Evolutionary conservation across 2,888 invertebrate species (phyloP).

Genomic region (Dastarcus helophoroides): DNA sequence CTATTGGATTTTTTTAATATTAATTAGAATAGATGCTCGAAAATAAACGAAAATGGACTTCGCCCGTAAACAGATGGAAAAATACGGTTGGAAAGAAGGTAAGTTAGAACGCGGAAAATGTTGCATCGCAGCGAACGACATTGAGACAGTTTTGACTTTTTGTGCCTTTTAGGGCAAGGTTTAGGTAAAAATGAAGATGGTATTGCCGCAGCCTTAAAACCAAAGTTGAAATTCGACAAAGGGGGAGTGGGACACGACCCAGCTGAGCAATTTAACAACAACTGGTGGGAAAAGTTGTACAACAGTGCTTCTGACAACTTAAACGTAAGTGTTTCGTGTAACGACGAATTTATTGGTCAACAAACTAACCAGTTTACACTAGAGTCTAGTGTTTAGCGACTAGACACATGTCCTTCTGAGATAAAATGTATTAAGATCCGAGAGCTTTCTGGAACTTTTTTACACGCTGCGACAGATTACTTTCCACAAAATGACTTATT

Average conservation of each 20-base stretch:
- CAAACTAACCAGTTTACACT: background rate
- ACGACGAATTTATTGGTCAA: conserved; percentile 3
- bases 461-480: too few relatives aligned
- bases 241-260: conserved; percentile 67
- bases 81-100: conserved; percentile 69
- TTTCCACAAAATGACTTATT: too few relatives aligned
- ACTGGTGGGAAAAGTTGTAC: conserved; percentile 77
- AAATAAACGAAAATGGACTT: conserved; percentile 48
- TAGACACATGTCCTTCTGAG: background rate
- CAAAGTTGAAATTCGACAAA: conserved; percentile 69
- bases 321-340: conserved; percentile 34
- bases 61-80: conserved; percentile 57
- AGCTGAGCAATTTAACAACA: conserved; percentile 62
- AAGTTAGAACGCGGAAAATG: conserved; percentile 17
- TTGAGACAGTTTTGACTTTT: conserved; percentile 4
- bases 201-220: conserved; percentile 63
- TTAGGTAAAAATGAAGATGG: conserved; percentile 73
- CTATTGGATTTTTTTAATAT: too few relatives aligned
- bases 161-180: conserved; percentile 55
- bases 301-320: conserved; percentile 63
- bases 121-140: conserved; percentile 1
- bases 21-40: too few relatives aligned
- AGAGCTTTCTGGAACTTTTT: background rate
- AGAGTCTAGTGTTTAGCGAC: too few relatives aligned
- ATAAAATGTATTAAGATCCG: background rate